Conservation (phyloP, 2,797 vertebrate genomes). For the Peromyscus attwateri region DNA sequence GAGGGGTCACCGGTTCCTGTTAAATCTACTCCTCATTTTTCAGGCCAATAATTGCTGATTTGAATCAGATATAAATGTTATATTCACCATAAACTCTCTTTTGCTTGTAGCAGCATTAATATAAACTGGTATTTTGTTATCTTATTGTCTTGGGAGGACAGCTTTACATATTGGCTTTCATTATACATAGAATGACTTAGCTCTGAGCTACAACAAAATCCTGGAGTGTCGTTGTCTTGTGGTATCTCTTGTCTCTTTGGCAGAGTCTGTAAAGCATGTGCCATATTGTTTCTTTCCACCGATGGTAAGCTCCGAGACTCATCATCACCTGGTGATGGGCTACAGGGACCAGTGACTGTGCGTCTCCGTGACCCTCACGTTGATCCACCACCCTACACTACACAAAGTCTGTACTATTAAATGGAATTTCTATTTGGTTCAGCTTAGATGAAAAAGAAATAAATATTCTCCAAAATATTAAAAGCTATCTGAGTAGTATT, state of each 20-base stretch:
- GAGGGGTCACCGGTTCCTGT: not conserved
- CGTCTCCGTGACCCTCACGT: not conserved
- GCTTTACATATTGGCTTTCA: constrained; percentile 78
- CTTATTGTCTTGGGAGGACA: constrained; percentile 77
- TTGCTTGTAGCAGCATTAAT: constrained; percentile 77
- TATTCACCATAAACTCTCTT: constrained; percentile 67
- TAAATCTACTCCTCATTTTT: constrained; percentile 41
- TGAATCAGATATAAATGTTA: constrained; percentile 72
- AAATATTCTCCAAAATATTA: constrained; percentile 65
- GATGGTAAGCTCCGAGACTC: not conserved
- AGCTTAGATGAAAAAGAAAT: constrained; percentile 67
- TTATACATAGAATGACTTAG: constrained; percentile 80
- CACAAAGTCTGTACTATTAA: constrained; percentile 23
- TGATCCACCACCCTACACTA: not conserved
- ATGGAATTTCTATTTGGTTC: constrained; percentile 14
- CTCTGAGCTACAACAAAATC: constrained; percentile 75
- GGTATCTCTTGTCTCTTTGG: constrained; percentile 70
- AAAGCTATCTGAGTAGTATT: not conserved
- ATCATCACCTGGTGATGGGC: constrained; percentile 10
- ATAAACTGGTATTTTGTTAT: constrained; percentile 77
- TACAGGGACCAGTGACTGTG: not conserved
- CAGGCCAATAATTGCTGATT: constrained; percentile 66
- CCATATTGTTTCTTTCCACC: constrained; percentile 25
- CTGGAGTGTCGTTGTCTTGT: constrained; percentile 64
- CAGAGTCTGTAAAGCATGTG: constrained; percentile 37